Conservation (phyloP, 2,888 invertebrate species). For the Lithophane semibrunnea region DNA sequence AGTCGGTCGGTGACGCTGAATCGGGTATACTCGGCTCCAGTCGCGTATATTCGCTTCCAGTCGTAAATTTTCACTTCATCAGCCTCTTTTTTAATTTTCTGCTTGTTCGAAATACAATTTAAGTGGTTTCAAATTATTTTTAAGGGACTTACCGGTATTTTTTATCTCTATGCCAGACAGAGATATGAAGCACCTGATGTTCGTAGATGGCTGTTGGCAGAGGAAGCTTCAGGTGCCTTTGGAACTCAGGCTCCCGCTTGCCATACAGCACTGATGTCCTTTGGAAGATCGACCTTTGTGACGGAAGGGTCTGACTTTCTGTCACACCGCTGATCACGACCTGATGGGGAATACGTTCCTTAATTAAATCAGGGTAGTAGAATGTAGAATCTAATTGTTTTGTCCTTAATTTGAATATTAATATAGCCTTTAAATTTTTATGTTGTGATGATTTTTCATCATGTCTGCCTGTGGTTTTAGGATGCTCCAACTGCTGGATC, state of each 20-base stretch:
- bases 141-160: conserved; percentile 92
- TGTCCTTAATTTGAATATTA: background rate
- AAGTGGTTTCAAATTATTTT: background rate
- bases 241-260: conserved; percentile 94
- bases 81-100: too few relatives aligned
- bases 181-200: conserved; percentile 93
- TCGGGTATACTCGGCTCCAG: too few relatives aligned
- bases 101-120: too few relatives aligned
- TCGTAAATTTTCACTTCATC: too few relatives aligned
- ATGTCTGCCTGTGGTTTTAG: too few relatives aligned
- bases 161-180: conserved; percentile 96
- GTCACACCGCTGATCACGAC: conserved; percentile 89
- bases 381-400: too few relatives aligned
- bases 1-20: too few relatives aligned
- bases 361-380: background rate
- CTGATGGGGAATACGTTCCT: conserved; percentile 79
- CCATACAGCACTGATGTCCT: conserved; percentile 95
- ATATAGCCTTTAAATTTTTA: too few relatives aligned
- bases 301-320: conserved; percentile 83
- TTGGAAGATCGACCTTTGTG: conserved; percentile 92
- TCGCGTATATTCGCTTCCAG: too few relatives aligned
- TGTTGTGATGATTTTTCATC: background rate
- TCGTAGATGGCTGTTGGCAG: conserved; percentile 89
- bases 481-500: too few relatives aligned
- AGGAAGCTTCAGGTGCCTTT: conserved; percentile 94